These are phyloP conservation scores for Sitta carolinensis DNA, from an alignment of 2,797 vertebrate species.

Conservation along the genomic window DNA sequence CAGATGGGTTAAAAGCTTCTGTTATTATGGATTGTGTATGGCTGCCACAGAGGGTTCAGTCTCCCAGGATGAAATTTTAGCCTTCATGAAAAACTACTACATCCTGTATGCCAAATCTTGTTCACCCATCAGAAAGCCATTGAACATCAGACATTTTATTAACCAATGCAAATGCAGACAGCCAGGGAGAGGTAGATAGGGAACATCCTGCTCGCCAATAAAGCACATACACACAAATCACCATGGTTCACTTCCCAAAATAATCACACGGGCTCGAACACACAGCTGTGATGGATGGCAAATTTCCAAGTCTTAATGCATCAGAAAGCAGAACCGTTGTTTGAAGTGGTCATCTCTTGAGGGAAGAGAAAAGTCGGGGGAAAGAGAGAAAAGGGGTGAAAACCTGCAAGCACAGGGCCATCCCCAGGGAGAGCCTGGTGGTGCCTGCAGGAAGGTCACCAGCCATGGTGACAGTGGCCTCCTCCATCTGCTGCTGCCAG, in stretches of 20 bases:
- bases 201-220: slow-evolving; percentile 43
- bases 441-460: neutral
- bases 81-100: neutral
- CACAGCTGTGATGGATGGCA: slow-evolving; percentile 69
- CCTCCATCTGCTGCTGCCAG: neutral
- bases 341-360: slow-evolving; percentile 60
- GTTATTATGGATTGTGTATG: slow-evolving; percentile 42
- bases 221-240: slow-evolving; percentile 40
- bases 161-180: slow-evolving; percentile 46
- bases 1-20: slow-evolving; percentile 52
- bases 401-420: neutral
- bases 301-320: slow-evolving; percentile 66
- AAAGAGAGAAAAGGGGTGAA: neutral
- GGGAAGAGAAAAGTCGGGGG: neutral
- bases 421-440: neutral
- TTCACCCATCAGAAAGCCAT: slow-evolving; percentile 49
- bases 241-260: slow-evolving; percentile 69
- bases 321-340: slow-evolving; percentile 51
- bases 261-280: slow-evolving; percentile 64
- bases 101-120: slow-evolving; percentile 12
- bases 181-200: slow-evolving; percentile 56
- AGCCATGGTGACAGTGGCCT: rapidly evolving
- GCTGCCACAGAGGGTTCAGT: slow-evolving; percentile 8
- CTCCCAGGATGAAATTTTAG: slow-evolving; percentile 52
- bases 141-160: slow-evolving; percentile 57